Evolutionary conservation across 2,113 vertebrate species (phyloP).

Genomic region (Balaenoptera acutorostrata): DNA sequence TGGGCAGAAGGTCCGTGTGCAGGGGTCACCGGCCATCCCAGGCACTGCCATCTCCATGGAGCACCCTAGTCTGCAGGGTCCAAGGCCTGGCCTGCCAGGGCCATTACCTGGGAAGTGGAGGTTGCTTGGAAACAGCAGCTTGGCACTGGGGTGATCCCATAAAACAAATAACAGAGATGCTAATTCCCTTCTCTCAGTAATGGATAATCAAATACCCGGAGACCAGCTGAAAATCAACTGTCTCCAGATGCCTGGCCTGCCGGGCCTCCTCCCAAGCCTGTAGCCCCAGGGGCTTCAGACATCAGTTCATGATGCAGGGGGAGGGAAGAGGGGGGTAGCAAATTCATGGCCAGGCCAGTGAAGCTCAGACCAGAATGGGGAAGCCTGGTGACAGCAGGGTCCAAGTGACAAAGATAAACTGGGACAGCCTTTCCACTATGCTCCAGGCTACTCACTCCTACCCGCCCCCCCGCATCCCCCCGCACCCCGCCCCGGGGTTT

Average conservation of each 20-base stretch:
- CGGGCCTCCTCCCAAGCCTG: not conserved
- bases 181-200: constrained; percentile 52
- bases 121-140: constrained; percentile 71
- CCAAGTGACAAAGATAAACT: not conserved
- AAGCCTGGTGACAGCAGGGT: not conserved
- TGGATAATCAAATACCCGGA: constrained; percentile 64
- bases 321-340: not conserved
- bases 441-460: rapidly evolving
- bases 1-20: not conserved
- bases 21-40: not conserved
- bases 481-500: rapidly evolving
- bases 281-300: not conserved
- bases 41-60: not conserved
- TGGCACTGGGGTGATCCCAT: constrained; percentile 61
- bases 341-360: not conserved
- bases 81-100: not conserved
- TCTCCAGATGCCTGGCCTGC: constrained; percentile 32
- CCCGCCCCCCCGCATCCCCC: rapidly evolving
- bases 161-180: constrained; percentile 69
- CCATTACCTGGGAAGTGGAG: constrained; percentile 26
- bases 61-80: not conserved
- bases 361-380: not conserved
- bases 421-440: not conserved
- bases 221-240: constrained; percentile 55
- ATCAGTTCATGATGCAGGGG: not conserved